Conservation (phyloP, 2,113 vertebrate species). For the Thymallus thymallus region DNA sequence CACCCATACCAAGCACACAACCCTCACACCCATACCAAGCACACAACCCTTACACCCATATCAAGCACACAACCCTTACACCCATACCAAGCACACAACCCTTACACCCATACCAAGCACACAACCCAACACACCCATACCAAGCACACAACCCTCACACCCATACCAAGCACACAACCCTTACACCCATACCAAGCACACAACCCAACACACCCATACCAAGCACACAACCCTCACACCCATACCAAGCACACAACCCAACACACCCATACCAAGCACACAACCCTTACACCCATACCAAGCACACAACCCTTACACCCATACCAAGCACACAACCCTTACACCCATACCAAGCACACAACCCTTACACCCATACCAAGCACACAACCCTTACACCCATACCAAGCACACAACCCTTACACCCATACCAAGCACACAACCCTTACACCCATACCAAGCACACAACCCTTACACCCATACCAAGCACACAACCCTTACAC, state of each 20-base stretch:
- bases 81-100: too few relatives aligned
- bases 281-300: slow-evolving; percentile 11
- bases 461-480: neutral
- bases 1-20: neutral
- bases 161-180: neutral
- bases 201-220: neutral
- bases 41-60: neutral
- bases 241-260: too few relatives aligned
- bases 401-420: too few relatives aligned
- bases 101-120: neutral
- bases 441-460: too few relatives aligned
- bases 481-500: slow-evolving; percentile 5
- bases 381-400: slow-evolving; percentile 6
- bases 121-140: slow-evolving; percentile 13
- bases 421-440: neutral
- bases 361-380: neutral
- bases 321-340: slow-evolving; percentile 6
- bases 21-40: slow-evolving; percentile 4
- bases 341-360: too few relatives aligned
- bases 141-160: too few relatives aligned
- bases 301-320: too few relatives aligned
- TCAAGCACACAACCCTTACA: slow-evolving; percentile 1
- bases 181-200: too few relatives aligned
- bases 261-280: neutral
- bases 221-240: slow-evolving; percentile 5